phyloP scores from a whole-genome alignment of 2,113 vertebrate genomes.

The Brachypodius melanocephalos region DNA sequence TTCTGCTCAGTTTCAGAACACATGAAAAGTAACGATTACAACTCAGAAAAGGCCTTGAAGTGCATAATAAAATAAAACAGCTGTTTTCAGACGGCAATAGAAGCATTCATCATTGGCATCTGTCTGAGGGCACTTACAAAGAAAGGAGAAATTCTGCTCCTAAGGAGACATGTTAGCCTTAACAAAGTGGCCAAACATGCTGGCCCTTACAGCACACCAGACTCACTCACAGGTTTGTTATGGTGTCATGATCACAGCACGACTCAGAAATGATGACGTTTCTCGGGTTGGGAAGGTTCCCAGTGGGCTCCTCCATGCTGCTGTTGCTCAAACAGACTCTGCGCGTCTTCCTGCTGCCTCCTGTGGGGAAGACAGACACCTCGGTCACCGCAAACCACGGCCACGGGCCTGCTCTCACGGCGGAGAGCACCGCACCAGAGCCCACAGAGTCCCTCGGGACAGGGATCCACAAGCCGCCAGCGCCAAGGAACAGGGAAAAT shows the following conservation, averaged over 20 bases:
- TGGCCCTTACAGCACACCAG: not conserved
- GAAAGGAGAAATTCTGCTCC: not conserved
- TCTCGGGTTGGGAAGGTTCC: not conserved
- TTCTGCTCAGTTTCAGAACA: not conserved
- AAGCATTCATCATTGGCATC: not conserved
- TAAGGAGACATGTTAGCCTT: not conserved
- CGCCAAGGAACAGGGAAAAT: not conserved
- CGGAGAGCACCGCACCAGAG: not conserved
- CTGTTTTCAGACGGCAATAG: not conserved
- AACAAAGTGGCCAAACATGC: rapidly evolving
- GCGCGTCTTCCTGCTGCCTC: not conserved
- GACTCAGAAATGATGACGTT: not conserved
- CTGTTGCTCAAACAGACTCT: not conserved
- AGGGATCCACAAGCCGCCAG: rapidly evolving
- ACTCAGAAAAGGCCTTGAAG: not conserved
- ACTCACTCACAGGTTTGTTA: conserved; percentile 53
- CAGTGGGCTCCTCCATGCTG: conserved; percentile 41
- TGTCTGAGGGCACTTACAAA: not conserved
- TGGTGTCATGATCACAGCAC: not conserved
- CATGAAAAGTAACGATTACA: not conserved
- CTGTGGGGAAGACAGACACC: not conserved
- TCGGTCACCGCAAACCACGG: not conserved
- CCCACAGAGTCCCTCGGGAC: not conserved
- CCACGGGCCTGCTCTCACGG: rapidly evolving
- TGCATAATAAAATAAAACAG: rapidly evolving